These are phyloP conservation scores for Hiodon alosoides DNA, from an alignment of 2,113 vertebrate genomes.

Conservation along the genomic window DNA sequence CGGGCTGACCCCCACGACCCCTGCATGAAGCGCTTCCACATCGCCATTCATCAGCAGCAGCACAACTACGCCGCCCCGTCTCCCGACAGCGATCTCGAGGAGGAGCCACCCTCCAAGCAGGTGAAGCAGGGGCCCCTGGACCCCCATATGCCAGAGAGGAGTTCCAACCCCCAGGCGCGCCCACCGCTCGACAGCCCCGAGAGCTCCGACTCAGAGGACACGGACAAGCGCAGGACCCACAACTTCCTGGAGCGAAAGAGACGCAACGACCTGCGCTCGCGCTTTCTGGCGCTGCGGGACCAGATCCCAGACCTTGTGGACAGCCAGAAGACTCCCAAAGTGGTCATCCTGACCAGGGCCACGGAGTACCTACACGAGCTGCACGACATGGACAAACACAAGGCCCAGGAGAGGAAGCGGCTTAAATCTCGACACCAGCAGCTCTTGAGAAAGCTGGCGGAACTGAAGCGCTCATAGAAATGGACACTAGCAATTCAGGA, in stretches of 20 bases:
- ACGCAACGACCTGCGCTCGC: slow-evolving; percentile 83
- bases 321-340: slow-evolving; percentile 84
- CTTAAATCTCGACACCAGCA: slow-evolving; percentile 69
- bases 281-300: slow-evolving; percentile 81
- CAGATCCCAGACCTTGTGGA: slow-evolving; percentile 77
- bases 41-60: slow-evolving; percentile 88
- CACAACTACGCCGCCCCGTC: slow-evolving; percentile 94
- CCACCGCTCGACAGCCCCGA: slow-evolving; percentile 52
- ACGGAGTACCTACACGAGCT: slow-evolving; percentile 79
- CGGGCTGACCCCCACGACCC: slow-evolving; percentile 76
- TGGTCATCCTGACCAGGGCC: slow-evolving; percentile 87
- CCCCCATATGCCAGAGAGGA: neutral
- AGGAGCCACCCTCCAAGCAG: slow-evolving; percentile 42
- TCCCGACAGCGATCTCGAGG: slow-evolving; percentile 60
- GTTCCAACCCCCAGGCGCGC: neutral
- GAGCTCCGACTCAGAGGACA: slow-evolving; percentile 79
- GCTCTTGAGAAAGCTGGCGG: slow-evolving; percentile 74
- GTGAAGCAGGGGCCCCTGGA: slow-evolving; percentile 26
- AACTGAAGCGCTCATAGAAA: slow-evolving; percentile 73
- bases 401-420: slow-evolving; percentile 76
- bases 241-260: slow-evolving; percentile 89
- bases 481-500: no score
- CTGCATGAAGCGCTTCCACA: slow-evolving; percentile 86
- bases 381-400: slow-evolving; percentile 65
- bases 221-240: slow-evolving; percentile 85